Percentiles rank a stretch among this genome's conserved stretches.
phyloP scores from a whole-genome alignment of 2,797 vertebrate genomes.

The Artibeus jamaicensis region DNA sequence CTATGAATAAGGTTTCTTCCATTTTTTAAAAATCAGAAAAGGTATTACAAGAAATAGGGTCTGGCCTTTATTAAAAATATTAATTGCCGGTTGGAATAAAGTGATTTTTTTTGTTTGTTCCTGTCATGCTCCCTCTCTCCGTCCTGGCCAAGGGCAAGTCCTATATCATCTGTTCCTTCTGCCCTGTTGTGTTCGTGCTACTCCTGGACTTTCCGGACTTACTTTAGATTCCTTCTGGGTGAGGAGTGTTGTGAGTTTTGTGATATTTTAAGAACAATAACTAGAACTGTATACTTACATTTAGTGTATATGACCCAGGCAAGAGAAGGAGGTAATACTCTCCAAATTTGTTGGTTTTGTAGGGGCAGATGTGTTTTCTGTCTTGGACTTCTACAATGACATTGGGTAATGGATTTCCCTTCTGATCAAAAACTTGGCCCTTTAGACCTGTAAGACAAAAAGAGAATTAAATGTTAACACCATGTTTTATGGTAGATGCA shows the following conservation, averaged over 20 bases:
- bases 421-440: constrained; percentile 88
- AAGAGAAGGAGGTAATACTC: constrained; percentile 95
- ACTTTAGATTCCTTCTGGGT: not conserved
- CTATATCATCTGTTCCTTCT: not conserved
- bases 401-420: constrained; percentile 84
- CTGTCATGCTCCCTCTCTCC: not conserved
- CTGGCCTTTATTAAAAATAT: constrained; percentile 1
- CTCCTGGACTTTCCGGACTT: not conserved
- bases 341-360: constrained; percentile 88
- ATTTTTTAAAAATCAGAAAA: not conserved
- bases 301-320: constrained; percentile 91
- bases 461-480: not conserved
- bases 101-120: not conserved
- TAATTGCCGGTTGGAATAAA: not conserved
- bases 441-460: constrained; percentile 88
- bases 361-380: constrained; percentile 89
- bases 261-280: constrained; percentile 21
- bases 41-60: not conserved
- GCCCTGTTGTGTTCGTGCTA: not conserved
- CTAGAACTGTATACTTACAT: constrained; percentile 82
- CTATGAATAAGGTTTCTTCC: not conserved
- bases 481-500: not conserved
- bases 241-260: not conserved
- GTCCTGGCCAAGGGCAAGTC: not conserved
- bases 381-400: constrained; percentile 90